A percentile compares a stretch with the other conserved stretches of the same genome.
phyloP scores from a whole-genome alignment of 1,140 invertebrate genomes.

The Wiebesia pumilae region DNA sequence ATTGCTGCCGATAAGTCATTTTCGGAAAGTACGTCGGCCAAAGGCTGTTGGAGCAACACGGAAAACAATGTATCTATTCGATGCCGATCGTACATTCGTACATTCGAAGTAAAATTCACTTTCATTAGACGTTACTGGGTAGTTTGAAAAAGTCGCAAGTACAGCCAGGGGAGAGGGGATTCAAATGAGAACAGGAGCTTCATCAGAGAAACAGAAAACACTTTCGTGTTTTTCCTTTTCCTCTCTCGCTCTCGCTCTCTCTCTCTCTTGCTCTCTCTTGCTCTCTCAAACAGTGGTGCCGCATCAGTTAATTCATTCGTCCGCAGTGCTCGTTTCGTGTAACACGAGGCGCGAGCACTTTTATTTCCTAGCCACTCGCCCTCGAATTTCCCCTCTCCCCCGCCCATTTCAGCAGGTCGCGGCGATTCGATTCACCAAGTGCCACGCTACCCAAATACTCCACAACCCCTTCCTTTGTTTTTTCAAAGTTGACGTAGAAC shows the following conservation, averaged over 20 bases:
- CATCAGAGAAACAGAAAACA: conserved; percentile 25
- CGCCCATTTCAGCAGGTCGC: not conserved
- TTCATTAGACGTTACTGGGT: not conserved
- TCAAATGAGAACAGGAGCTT: not conserved
- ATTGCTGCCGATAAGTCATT: not conserved
- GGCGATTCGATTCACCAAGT: not conserved
- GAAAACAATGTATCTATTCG: not conserved
- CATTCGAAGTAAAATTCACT: not conserved
- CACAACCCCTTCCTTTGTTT: not conserved
- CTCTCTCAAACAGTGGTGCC: not conserved
- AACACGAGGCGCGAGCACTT: not conserved
- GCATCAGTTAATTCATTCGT: conserved; percentile 27
- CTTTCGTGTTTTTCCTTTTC: not conserved
- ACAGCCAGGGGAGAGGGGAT: not conserved
- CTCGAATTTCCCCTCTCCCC: not conserved
- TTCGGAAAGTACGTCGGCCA: not conserved
- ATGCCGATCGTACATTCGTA: not conserved
- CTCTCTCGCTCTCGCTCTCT: too few relatives aligned
- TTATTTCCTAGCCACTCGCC: not conserved
- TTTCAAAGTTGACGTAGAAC: not conserved
- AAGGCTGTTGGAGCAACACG: too few relatives aligned
- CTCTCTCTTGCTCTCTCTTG: too few relatives aligned
- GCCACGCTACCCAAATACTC: not conserved
- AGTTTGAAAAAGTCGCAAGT: not conserved
- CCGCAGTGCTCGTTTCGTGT: not conserved